Base-by-base conservation (phyloP, 2,888 invertebrate genomes). In the Drymonia ruficornis region DNA sequence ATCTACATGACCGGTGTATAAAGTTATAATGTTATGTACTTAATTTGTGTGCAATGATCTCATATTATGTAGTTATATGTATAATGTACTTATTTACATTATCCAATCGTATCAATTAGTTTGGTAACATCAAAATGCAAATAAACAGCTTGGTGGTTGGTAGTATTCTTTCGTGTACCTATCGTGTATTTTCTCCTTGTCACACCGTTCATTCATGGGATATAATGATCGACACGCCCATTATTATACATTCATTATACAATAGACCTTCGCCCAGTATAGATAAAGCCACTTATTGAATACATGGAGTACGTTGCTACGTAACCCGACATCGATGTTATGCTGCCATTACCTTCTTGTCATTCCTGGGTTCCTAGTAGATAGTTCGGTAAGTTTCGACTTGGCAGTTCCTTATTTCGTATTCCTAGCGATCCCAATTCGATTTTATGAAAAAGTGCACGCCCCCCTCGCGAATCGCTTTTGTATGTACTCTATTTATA, bases 1-100 rank as follows among this genome's bases (percentile, higher is more conserved):
- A 55, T 72, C 15, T 69, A 64, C 46, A 56, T 65, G 49, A 58
- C 61, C 28, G 56, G 13, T n/a, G 12, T 19, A 19, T 15, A 36
- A 36, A 31, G 9, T 23, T 31, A 31, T 46, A 40, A 40, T 43
- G 36, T 16, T 50, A 28, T 29, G 36, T 38, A 42, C n/a, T 42
- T 40, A 40, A 16, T 16, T 36, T 16, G 40, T 40, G 6, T 40
- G 1, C 11, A 43, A 18, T 52, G 61, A 62, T 59, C 55, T 56
- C 53, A 11, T 44, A 46, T 11, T 18, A 9, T 28, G n/a, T 36
- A 36, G 36, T 36, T 36, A 36, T 4, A 36, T n/a, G 36, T 1
- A 31, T 36, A 36, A 36, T n/a, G 4, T 36, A n/a, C 36, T n/a
- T n/a, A 36, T 36, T 36, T 36, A 36, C n/a, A 36, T 36, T n/a